Evolutionary conservation across 2,113 vertebrate species (phyloP), one percentile per base, ranked within the genome.

Genomic region (Indicator indicator): DNA sequence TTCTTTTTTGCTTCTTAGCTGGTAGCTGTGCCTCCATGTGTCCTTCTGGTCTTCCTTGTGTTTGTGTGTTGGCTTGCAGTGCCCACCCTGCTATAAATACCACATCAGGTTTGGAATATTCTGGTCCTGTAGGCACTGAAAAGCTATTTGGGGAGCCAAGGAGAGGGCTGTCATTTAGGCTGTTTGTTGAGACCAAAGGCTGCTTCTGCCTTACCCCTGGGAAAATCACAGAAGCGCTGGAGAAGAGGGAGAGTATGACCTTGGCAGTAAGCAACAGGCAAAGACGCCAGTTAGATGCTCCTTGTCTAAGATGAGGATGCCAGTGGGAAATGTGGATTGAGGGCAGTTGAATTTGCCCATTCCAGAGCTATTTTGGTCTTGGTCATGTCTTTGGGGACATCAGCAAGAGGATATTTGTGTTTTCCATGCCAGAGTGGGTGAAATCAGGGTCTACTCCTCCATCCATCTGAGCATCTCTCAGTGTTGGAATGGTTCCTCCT

Each of bases 211-310:
- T 70, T 72, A 5, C 52, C 75, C 81, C 67, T 52, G 62, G 84
- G 80, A 94, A 94, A 89, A 48, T 82, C 87, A 28, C 63, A 90
- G 60, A 96, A 90, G 72, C 10, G 4, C 81, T 38, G 58, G 88
- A 91, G 88, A 93, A 89, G 74, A 94, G 12, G 52, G 83, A 89
- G 83, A 91, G 76, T 80, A 26, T 83, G 74, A 71, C 83, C 72
- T 69, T 94, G 83, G 83, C 46, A 44, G 91, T 84, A 88, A 93
- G 75, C 12, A 38, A 63, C 83, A 83, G 81, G 48, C 55, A 3
- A 76, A 93, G 92, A 76, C 86, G 83, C 90, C 94, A 95, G 81
- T 50, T 86, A 68, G 58, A 50, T 71, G 90, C 42, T 89, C 84
- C 55, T 48, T 58, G 72, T 88, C 72, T 92, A 77, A 77, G 30